These are phyloP conservation scores for Cynaeus angustus DNA, from an alignment of 2,888 invertebrate genomes.

Conservation along the genomic window DNA sequence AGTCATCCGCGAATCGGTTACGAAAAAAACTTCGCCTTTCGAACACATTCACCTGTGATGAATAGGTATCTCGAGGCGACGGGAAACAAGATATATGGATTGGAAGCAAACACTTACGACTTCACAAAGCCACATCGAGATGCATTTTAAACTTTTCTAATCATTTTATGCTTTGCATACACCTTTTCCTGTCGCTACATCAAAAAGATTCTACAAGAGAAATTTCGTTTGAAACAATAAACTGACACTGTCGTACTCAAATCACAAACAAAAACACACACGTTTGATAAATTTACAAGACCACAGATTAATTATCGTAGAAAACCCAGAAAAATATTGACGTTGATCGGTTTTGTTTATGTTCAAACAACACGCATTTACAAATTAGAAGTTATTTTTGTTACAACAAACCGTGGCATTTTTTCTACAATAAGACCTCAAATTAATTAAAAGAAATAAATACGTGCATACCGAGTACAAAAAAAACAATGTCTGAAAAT, in stretches of 20 bases:
- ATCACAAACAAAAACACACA: constrained; percentile 1
- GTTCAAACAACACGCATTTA: constrained; percentile 3
- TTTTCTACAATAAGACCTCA: too few relatives aligned
- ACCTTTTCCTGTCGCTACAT: too few relatives aligned
- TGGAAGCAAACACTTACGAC: constrained; percentile 42
- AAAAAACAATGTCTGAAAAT: too few relatives aligned
- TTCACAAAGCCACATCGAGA: constrained; percentile 37
- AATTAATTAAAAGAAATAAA: too few relatives aligned
- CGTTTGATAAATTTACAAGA: neutral
- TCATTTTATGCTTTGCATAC: constrained; percentile 24
- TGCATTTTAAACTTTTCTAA: constrained; percentile 34
- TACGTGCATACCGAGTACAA: too few relatives aligned
- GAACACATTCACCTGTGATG: constrained; percentile 21
- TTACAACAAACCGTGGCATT: too few relatives aligned
- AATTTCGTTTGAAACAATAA: neutral
- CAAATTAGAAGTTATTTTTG: constrained; percentile 3
- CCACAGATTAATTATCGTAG: neutral
- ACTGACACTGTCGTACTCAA: neutral
- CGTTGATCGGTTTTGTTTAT: constrained; percentile 12
- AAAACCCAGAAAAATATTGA: neutral
- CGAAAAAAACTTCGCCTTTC: constrained; percentile 8
- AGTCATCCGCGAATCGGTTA: constrained; percentile 18
- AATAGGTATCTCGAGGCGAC: constrained; percentile 26
- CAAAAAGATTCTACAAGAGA: too few relatives aligned
- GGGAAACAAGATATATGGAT: constrained; percentile 36